phyloP scores from a whole-genome alignment of 2,797 vertebrate genomes.

The Paguma larvata region DNA sequence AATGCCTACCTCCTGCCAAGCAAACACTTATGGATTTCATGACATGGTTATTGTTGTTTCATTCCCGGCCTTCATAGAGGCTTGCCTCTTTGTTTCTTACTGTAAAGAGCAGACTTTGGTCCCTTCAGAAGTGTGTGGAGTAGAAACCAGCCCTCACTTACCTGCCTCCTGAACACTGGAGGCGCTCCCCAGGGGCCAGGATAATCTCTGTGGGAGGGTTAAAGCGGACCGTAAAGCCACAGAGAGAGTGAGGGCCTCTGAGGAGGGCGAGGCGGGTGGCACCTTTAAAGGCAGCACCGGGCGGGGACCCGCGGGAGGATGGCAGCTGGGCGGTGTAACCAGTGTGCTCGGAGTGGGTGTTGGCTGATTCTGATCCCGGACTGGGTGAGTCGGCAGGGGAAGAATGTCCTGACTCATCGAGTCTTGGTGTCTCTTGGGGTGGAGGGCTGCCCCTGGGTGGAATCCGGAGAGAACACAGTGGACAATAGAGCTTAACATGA shows the following conservation, averaged over 20 bases:
- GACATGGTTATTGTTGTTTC: background rate
- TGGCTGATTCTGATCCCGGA: background rate
- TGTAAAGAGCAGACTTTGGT: background rate
- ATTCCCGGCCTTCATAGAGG: background rate
- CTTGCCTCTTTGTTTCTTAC: background rate
- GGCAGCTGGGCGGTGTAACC: background rate
- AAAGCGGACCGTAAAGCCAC: background rate
- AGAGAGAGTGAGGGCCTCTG: background rate
- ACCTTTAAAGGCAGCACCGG: background rate
- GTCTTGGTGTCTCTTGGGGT: slow-evolving; percentile 31
- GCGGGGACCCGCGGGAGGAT: background rate
- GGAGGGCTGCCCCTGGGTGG: background rate
- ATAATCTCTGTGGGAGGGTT: background rate
- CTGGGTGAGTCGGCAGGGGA: background rate
- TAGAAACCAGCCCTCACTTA: background rate
- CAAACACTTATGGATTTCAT: background rate
- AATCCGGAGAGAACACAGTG: background rate
- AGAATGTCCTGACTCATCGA: slow-evolving; percentile 58
- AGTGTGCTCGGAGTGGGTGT: background rate
- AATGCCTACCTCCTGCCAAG: background rate
- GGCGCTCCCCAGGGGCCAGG: background rate
- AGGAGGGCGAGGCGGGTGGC: background rate
- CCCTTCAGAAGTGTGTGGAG: background rate
- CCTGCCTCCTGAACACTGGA: background rate
- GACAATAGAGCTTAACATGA: background rate